These are phyloP conservation scores for Lordiphosa collinella DNA, from an alignment of 1,140 invertebrate species.

Conservation along the genomic window DNA sequence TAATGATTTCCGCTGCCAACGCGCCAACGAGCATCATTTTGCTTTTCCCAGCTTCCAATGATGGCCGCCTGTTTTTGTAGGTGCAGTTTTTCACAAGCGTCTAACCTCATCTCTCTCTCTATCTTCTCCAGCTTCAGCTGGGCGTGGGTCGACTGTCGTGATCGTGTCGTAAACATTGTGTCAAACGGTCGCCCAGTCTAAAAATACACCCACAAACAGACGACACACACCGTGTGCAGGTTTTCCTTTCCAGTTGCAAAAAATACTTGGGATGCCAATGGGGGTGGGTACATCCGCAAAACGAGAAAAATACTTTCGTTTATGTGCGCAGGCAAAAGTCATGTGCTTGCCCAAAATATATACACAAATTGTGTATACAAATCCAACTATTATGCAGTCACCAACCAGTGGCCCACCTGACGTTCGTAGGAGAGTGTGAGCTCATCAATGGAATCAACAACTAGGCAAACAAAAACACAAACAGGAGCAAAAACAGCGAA, in stretches of 20 bases:
- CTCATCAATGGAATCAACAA: conserved; percentile 57
- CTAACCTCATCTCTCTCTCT: conserved; percentile 25
- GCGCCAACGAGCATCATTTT: conserved; percentile 13
- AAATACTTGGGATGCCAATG: not conserved
- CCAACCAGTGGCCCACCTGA: conserved; percentile 16
- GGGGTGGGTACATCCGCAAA: conserved; percentile 3
- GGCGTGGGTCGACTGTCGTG: conserved; percentile 13
- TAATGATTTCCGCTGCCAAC: conserved; percentile 65
- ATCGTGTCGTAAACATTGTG: conserved; percentile 55
- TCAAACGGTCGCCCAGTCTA: conserved; percentile 53
- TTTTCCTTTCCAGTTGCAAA: conserved; percentile 3
- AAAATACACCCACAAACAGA: conserved; percentile 34
- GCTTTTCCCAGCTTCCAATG: not conserved
- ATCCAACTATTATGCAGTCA: conserved; percentile 34
- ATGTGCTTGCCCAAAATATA: conserved; percentile 31
- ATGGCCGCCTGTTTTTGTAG: conserved; percentile 13
- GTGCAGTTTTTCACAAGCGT: conserved; percentile 46
- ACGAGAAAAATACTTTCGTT: conserved; percentile 12
- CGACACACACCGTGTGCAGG: not conserved
- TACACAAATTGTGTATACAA: conserved; percentile 34
- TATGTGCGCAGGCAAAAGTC: conserved; percentile 21
- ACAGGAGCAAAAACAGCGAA: conserved; percentile 9
- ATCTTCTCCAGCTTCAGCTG: conserved; percentile 10
- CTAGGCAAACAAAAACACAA: conserved; percentile 22
- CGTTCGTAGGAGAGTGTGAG: conserved; percentile 28